These are phyloP conservation scores for Hydrozoanthus tunicans DNA, from an alignment of 64 coral and sea anemone species.

Conservation along the genomic window DNA sequence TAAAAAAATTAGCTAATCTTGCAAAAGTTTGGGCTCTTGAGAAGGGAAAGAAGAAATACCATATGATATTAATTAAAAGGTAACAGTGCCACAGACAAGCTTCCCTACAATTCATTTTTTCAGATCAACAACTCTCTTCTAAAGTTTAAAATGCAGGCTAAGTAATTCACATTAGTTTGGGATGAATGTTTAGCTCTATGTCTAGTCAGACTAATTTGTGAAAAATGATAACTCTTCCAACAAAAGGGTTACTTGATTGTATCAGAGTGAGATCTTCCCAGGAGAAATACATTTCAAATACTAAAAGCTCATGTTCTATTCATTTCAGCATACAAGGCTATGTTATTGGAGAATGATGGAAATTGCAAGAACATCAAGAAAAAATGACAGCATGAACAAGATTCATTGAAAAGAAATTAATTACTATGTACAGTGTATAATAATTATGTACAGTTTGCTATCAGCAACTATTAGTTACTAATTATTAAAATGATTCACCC, in stretches of 20 bases:
- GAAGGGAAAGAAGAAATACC: too few relatives aligned
- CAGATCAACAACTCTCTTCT: too few relatives aligned
- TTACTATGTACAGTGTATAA: neutral
- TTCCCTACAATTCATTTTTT: too few relatives aligned
- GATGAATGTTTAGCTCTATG: neutral
- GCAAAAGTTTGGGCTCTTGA: too few relatives aligned
- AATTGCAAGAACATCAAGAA: constrained; percentile 29
- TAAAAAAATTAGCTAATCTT: neutral
- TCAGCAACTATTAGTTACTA: too few relatives aligned
- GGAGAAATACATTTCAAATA: too few relatives aligned
- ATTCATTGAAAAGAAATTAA: neutral
- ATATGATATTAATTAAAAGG: too few relatives aligned
- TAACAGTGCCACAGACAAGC: too few relatives aligned
- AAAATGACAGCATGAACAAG: neutral
- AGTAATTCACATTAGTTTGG: neutral
- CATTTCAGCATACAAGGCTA: constrained; percentile 48
- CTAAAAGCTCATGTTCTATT: neutral
- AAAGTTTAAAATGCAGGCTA: neutral
- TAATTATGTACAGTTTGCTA: too few relatives aligned
- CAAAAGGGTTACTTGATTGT: neutral
- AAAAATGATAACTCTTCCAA: neutral
- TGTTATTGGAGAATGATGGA: constrained; percentile 36
- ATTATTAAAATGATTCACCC: too few relatives aligned
- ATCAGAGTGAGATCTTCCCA: too few relatives aligned
- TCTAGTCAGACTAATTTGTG: neutral